A percentile compares a stretch with the other conserved stretches of the same genome.
phyloP scores from a whole-genome alignment of 2,113 vertebrate species.

The Xenopus tropicalis region UCB_Xtro_10.0 CM004444.2:173808001-173808500 shows the following conservation, averaged over 20 bases:
- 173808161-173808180: background rate
- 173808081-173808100: background rate
- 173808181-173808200: too few species aligned
- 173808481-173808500: too few species aligned
- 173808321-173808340: slow-evolving; percentile 18
- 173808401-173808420: slow-evolving; percentile 35
- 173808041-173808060: background rate
- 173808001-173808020: too few species aligned
- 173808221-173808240: background rate
- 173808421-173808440: slow-evolving; percentile 12
- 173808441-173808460: background rate
- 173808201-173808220: slow-evolving; percentile 2
- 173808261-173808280: slow-evolving; percentile 21
- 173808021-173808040: too few species aligned
- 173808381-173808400: slow-evolving; percentile 26
- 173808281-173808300: background rate
- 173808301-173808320: background rate
- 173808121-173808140: background rate
- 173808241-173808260: background rate
- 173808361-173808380: slow-evolving; percentile 13
- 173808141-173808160: background rate
- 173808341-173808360: slow-evolving; percentile 5
- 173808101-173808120: background rate
- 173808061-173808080: background rate
- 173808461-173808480: too few species aligned